phyloP scores from a whole-genome alignment of 2,113 vertebrate genomes.

The Pantherophis guttatus region DNA sequence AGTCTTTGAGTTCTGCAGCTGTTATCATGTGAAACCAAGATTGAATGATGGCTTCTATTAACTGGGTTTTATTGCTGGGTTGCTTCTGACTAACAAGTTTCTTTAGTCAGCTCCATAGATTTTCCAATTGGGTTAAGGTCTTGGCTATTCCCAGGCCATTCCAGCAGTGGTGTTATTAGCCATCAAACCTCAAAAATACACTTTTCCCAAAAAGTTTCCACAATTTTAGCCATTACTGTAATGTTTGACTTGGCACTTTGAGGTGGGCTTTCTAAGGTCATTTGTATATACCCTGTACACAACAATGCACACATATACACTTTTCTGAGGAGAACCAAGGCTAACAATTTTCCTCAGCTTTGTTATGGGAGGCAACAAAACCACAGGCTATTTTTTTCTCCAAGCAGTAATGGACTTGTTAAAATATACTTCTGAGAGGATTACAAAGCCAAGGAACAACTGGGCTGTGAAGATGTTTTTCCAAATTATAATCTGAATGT shows the following conservation, averaged over 20 bases:
- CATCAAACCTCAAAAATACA: too few relatives aligned
- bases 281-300: neutral
- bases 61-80: too few relatives aligned
- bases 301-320: neutral
- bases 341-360: neutral
- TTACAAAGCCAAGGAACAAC: neutral
- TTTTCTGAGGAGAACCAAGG: neutral
- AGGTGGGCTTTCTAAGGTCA: neutral
- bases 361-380: neutral
- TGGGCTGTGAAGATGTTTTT: neutral
- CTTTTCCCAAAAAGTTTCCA: too few relatives aligned
- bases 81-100: too few relatives aligned
- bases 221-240: too few relatives aligned
- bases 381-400: neutral
- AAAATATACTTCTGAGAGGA: neutral
- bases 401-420: neutral
- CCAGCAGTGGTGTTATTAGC: too few relatives aligned
- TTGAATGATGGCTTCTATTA: too few relatives aligned
- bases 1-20: too few relatives aligned
- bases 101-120: too few relatives aligned
- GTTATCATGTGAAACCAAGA: too few relatives aligned
- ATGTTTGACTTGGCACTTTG: neutral
- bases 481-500: neutral
- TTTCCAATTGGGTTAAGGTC: too few relatives aligned
- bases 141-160: too few relatives aligned